Evolutionary conservation across 2,888 invertebrate genomes (phyloP).

Genomic region (Cynaeus angustus): DNA sequence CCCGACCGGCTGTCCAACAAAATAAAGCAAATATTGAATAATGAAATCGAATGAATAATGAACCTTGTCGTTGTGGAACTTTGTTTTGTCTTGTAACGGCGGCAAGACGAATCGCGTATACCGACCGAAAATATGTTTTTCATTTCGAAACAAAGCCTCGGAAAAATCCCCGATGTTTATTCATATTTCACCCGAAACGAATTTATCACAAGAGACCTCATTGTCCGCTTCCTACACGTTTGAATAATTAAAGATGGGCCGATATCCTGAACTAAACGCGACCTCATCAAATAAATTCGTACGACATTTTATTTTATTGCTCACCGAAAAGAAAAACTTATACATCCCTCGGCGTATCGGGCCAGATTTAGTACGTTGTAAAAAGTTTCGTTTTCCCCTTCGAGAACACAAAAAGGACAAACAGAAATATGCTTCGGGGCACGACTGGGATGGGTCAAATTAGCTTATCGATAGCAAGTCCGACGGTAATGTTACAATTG

Average conservation of each 20-base stretch:
- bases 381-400: slow-evolving; percentile 13
- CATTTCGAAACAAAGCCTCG: slow-evolving; percentile 16
- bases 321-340: slow-evolving; percentile 29
- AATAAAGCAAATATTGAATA: slow-evolving; percentile 26
- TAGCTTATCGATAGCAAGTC: slow-evolving; percentile 9
- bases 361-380: slow-evolving; percentile 29
- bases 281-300: slow-evolving; percentile 34
- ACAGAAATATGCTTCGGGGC: slow-evolving; percentile 30
- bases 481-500: no score
- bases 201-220: slow-evolving; percentile 13
- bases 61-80: slow-evolving; percentile 11
- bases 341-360: slow-evolving; percentile 18
- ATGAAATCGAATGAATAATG: slow-evolving; percentile 31
- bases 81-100: slow-evolving; percentile 25
- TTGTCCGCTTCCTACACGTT: slow-evolving; percentile 8
- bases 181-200: slow-evolving; percentile 19
- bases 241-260: slow-evolving; percentile 19
- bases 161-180: slow-evolving; percentile 24
- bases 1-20: not conserved
- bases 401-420: slow-evolving; percentile 12
- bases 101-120: slow-evolving; percentile 21
- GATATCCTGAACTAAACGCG: slow-evolving; percentile 14
- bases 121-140: slow-evolving; percentile 30
- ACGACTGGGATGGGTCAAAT: not conserved
- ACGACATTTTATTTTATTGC: slow-evolving; percentile 34